Evolutionary conservation across 2,113 vertebrate genomes (phyloP).

Genomic region (Plecturocebus donacophilus): DNA sequence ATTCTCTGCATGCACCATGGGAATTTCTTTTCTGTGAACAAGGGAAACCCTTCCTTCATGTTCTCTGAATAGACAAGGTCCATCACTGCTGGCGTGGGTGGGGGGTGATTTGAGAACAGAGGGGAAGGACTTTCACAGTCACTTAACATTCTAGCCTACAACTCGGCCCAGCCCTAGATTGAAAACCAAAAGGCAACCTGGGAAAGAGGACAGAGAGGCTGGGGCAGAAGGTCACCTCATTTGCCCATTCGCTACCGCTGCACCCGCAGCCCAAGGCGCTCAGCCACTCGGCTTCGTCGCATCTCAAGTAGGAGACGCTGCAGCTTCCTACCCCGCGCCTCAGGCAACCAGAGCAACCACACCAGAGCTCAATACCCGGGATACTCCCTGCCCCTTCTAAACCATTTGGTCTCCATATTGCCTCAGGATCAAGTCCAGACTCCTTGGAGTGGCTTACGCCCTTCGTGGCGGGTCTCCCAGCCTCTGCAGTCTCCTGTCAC

Average conservation of each 20-base stretch:
- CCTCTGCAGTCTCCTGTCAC: neutral
- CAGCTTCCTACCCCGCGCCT: neutral
- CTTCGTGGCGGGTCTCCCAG: neutral
- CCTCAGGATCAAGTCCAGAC: neutral
- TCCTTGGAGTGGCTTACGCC: fast-evolving
- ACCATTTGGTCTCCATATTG: neutral
- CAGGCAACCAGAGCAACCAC: neutral
- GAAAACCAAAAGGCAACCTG: neutral
- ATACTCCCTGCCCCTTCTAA: neutral
- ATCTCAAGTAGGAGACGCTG: neutral
- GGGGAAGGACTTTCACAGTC: neutral
- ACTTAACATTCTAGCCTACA: neutral
- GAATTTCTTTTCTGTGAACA: neutral
- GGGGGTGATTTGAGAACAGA: neutral
- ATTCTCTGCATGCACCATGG: neutral
- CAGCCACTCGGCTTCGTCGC: neutral
- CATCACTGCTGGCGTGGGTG: neutral
- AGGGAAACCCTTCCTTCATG: neutral
- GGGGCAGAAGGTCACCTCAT: fast-evolving
- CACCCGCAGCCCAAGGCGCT: fast-evolving
- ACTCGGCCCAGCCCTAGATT: neutral
- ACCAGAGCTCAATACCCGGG: neutral
- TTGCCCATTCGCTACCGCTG: no score
- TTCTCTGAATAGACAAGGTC: neutral
- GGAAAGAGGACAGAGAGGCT: neutral